A percentile compares a stretch with the other conserved stretches of the same genome.
Conservation (phyloP, 2,797 vertebrate species). For the Galaxias olidus region DNA sequence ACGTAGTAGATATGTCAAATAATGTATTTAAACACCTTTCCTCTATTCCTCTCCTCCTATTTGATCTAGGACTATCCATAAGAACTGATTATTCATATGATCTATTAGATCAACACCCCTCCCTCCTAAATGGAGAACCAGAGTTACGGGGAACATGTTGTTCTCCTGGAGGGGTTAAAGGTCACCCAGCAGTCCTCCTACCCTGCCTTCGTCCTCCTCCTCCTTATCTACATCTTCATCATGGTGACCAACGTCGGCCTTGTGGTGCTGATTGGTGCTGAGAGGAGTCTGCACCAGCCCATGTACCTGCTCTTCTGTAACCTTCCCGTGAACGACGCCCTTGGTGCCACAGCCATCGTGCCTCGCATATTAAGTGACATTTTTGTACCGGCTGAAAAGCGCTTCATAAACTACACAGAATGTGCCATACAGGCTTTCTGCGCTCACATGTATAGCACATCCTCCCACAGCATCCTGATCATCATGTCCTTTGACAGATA, state of each 20-base stretch:
- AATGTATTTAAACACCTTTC: too few relatives aligned
- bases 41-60: too few relatives aligned
- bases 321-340: slow-evolving; percentile 72
- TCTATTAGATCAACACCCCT: too few relatives aligned
- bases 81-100: too few relatives aligned
- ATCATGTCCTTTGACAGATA: slow-evolving; percentile 83
- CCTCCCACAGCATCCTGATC: slow-evolving; percentile 76
- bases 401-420: slow-evolving; percentile 66
- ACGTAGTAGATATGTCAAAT: too few relatives aligned
- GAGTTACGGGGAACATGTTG: slow-evolving; percentile 25
- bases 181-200: slow-evolving; percentile 20
- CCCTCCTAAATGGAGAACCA: slow-evolving; percentile 53
- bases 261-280: slow-evolving; percentile 42
- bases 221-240: slow-evolving; percentile 52
- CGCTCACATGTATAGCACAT: slow-evolving; percentile 71
- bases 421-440: slow-evolving; percentile 82
- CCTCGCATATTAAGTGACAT: slow-evolving; percentile 73
- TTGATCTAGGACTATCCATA: too few relatives aligned
- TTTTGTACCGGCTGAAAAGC: slow-evolving; percentile 53
- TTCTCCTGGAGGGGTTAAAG: slow-evolving; percentile 56
- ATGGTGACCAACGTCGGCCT: slow-evolving; percentile 59
- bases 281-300: slow-evolving; percentile 74
- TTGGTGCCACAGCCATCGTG: slow-evolving; percentile 66
- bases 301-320: slow-evolving; percentile 82
- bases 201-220: slow-evolving; percentile 46